Percentiles rank a stretch among this genome's conserved stretches.
Conservation (phyloP, 1,140 invertebrate genomes). For the Cydia strobilella region DNA sequence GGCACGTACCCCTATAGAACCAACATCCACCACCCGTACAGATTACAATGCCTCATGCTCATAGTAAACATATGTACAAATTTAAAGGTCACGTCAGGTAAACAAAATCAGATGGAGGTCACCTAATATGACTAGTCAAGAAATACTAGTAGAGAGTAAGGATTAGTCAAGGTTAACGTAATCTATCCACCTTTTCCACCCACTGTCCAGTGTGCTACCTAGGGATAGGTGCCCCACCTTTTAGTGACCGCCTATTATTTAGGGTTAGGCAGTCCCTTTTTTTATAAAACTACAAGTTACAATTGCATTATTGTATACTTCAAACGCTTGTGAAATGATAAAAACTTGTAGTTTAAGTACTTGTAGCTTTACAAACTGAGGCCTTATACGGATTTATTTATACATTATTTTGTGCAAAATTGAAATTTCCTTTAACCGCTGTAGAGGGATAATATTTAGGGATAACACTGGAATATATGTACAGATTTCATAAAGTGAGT, state of each 20-base stretch:
- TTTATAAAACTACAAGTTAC: neutral
- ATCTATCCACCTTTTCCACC: neutral
- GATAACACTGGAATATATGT: neutral
- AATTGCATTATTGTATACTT: neutral
- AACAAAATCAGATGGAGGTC: no score
- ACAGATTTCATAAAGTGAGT: neutral
- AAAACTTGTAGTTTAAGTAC: neutral
- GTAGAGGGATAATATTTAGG: neutral
- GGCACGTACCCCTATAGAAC: conserved; percentile 43
- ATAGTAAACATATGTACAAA: neutral
- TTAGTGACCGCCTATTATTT: neutral
- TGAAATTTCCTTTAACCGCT: neutral
- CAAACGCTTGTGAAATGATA: neutral
- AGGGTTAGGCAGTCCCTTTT: neutral
- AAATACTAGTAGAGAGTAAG: neutral
- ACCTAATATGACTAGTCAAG: no score
- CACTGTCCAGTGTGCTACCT: neutral
- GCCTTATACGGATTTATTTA: neutral
- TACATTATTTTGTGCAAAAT: neutral
- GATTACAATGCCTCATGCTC: conserved; percentile 4
- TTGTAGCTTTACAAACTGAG: neutral
- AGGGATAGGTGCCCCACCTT: neutral
- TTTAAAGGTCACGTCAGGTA: neutral
- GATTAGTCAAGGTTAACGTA: neutral
- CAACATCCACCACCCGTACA: conserved; percentile 39